A percentile compares a stretch with the other conserved stretches of the same genome.
phyloP scores from a whole-genome alignment of 2,797 vertebrate species.

The Echiichthys vipera region DNA sequence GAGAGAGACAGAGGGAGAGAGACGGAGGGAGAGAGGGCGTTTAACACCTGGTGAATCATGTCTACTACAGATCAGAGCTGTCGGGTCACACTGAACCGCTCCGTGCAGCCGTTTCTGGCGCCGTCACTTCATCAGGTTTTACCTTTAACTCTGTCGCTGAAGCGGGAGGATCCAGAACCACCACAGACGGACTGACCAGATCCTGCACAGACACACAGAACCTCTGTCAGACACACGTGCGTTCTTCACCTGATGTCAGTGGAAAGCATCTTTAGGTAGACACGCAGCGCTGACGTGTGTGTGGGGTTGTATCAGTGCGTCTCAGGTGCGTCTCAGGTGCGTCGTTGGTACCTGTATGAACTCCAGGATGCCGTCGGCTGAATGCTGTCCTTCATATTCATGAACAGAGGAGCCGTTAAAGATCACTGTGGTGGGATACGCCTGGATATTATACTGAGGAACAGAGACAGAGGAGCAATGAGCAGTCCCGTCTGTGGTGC shows the following conservation, averaged over 20 bases:
- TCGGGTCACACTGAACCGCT: too few relatives aligned
- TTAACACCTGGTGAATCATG: too few relatives aligned
- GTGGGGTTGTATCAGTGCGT: too few relatives aligned
- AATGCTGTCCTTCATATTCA: slow-evolving; percentile 96
- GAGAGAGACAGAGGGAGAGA: too few relatives aligned
- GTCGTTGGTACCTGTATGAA: slow-evolving; percentile 96
- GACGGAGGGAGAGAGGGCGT: too few relatives aligned
- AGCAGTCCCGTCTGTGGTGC: background rate
- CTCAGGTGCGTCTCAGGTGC: too few relatives aligned
- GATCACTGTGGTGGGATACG: slow-evolving; percentile 95
- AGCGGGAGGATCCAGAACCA: slow-evolving; percentile 89
- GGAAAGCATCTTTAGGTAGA: background rate
- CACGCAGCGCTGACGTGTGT: too few relatives aligned
- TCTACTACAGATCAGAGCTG: background rate
- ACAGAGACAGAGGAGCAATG: background rate
- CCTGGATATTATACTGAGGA: slow-evolving; percentile 93
- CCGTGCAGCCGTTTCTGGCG: background rate
- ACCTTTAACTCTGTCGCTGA: slow-evolving; percentile 88
- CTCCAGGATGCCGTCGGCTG: slow-evolving; percentile 94
- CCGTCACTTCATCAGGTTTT: too few relatives aligned
- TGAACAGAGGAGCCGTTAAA: slow-evolving; percentile 94
- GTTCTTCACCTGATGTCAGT: background rate
- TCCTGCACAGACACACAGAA: slow-evolving; percentile 83
- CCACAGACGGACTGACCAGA: slow-evolving; percentile 91
- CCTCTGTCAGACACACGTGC: background rate